phyloP scores from a whole-genome alignment of 1,140 invertebrate species.

The Drosophila sp. region DNA sequence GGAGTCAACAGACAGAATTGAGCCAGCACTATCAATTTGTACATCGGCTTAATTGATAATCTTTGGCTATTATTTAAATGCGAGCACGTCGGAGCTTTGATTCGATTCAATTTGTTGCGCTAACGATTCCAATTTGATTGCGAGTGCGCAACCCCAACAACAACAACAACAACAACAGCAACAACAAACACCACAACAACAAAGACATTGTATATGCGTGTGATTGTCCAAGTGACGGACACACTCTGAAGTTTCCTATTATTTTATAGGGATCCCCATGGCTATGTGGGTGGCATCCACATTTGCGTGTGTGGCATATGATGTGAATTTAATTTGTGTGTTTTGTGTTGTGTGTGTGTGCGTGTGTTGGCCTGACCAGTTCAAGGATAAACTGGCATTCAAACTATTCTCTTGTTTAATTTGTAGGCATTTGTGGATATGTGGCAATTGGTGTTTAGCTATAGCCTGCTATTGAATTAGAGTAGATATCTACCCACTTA shows the following conservation, averaged over 20 bases:
- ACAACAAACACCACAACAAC: conserved; percentile 13
- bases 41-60: conserved; percentile 78
- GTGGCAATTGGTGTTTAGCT: not conserved
- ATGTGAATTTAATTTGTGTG: conserved; percentile 61
- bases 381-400: conserved; percentile 33
- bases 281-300: not conserved
- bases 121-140: conserved; percentile 67
- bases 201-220: conserved; percentile 32
- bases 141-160: conserved; percentile 31
- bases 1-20: conserved; percentile 14
- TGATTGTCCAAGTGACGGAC: conserved; percentile 36
- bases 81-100: conserved; percentile 55
- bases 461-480: conserved; percentile 40
- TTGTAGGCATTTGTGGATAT: conserved; percentile 26
- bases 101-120: conserved; percentile 74
- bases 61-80: conserved; percentile 81
- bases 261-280: conserved; percentile 15
- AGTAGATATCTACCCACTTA: not conserved
- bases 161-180: conserved; percentile 19
- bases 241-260: conserved; percentile 21
- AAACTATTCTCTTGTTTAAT: conserved; percentile 53
- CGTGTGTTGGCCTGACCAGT: conserved; percentile 12
- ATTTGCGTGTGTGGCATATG: conserved; percentile 54
- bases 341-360: conserved; percentile 6
- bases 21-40: conserved; percentile 75